Evolutionary conservation across 2,888 invertebrate species (phyloP).

Genomic region (Plemyria rubiginata): DNA sequence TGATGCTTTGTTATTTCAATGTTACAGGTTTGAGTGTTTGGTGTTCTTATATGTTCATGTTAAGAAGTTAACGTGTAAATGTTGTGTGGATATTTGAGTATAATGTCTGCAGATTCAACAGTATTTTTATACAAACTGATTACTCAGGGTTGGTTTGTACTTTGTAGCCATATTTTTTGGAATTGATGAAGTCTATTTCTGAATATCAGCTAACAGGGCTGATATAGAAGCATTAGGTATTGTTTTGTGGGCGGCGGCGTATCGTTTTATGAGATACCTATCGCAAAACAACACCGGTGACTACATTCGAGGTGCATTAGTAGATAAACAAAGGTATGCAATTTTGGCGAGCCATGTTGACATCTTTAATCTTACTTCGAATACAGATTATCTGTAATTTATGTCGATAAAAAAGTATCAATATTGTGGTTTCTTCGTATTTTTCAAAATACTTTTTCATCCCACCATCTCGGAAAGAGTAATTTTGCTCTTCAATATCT

Average conservation of each 20-base stretch:
- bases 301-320: constrained; percentile 4
- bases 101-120: no score
- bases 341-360: constrained; percentile 13
- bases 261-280: background rate
- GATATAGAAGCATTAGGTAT: background rate
- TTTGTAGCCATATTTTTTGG: no score
- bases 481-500: no score
- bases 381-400: constrained; percentile 5
- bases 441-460: no score
- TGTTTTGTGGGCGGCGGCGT: background rate
- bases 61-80: no score
- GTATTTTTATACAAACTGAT: no score
- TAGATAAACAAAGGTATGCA: constrained; percentile 12
- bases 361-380: constrained; percentile 5
- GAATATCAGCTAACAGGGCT: background rate
- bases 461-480: no score
- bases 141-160: no score
- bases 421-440: background rate
- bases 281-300: constrained; percentile 7
- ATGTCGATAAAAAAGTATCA: constrained; percentile 3
- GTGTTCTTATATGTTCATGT: no score
- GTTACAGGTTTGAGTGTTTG: no score
- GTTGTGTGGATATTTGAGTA: no score
- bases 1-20: background rate
- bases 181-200: background rate